phyloP scores from a whole-genome alignment of 2,797 vertebrate genomes.

The Rhinogobio ventralis region DNA sequence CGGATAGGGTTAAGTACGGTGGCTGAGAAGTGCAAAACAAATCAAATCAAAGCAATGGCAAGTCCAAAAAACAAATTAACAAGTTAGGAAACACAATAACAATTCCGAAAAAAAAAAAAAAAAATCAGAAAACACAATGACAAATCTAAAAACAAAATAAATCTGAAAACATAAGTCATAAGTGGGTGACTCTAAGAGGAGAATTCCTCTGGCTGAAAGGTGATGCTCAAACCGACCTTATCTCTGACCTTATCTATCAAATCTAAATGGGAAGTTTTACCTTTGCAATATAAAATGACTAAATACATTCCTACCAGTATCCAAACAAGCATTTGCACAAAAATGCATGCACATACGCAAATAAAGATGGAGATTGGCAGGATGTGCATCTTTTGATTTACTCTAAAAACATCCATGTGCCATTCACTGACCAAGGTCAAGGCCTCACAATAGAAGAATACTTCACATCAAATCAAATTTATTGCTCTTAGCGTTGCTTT shows the following conservation, averaged over 20 bases:
- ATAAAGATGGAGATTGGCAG: constrained; percentile 24
- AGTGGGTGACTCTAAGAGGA: constrained; percentile 10
- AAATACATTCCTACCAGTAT: not conserved
- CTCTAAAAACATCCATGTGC: constrained; percentile 42
- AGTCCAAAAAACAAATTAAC: no score
- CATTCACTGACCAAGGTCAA: constrained; percentile 61
- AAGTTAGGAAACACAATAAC: no score
- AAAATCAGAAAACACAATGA: no score
- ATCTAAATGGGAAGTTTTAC: not conserved
- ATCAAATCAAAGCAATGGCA: no score
- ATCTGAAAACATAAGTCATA: no score
- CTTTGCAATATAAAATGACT: not conserved
- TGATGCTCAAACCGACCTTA: constrained; percentile 25
- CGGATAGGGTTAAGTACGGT: not conserved
- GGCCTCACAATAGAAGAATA: constrained; percentile 34
- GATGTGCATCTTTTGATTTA: constrained; percentile 48
- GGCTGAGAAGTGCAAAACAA: no score
- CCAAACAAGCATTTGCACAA: constrained; percentile 4
- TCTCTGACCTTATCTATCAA: constrained; percentile 12
- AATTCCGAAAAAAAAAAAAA: no score
- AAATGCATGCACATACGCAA: constrained; percentile 18
- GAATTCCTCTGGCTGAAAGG: constrained; percentile 24
- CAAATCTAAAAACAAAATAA: no score
- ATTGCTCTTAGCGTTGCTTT: constrained; percentile 48
- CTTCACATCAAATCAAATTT: constrained; percentile 51